Evolutionary conservation across 2,888 invertebrate species (phyloP).

Genomic region (Corbicula japonica): DNA sequence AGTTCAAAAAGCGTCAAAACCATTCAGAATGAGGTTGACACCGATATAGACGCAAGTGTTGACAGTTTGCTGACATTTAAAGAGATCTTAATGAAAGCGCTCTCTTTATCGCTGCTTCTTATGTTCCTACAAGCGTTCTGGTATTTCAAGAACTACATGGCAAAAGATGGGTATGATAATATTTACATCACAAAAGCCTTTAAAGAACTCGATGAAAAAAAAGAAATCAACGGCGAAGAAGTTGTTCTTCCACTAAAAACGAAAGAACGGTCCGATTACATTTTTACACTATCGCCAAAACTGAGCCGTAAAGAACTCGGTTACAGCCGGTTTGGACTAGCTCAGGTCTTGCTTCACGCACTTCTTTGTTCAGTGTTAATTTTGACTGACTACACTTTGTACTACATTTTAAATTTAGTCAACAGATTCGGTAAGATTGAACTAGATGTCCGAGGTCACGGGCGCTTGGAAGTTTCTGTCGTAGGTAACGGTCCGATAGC

Average conservation of each 20-base stretch:
- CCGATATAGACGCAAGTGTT: constrained; percentile 53
- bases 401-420: constrained; percentile 75
- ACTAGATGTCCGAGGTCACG: constrained; percentile 57
- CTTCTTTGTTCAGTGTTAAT: constrained; percentile 66
- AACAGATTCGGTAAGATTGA: constrained; percentile 68
- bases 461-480: constrained; percentile 43
- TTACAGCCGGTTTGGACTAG: constrained; percentile 67
- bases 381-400: constrained; percentile 76
- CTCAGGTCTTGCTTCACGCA: constrained; percentile 70
- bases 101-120: constrained; percentile 59
- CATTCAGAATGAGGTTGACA: constrained; percentile 56
- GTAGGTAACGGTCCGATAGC: constrained; percentile 63
- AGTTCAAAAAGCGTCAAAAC: constrained; percentile 46
- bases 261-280: constrained; percentile 72
- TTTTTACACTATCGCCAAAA: constrained; percentile 64
- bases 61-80: constrained; percentile 29
- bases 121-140: constrained; percentile 67
- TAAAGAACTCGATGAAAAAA: constrained; percentile 69
- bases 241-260: constrained; percentile 76
- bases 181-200: constrained; percentile 78
- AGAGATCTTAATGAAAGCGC: constrained; percentile 46
- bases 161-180: constrained; percentile 80
- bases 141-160: constrained; percentile 72
- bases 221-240: constrained; percentile 53
- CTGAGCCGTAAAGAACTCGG: constrained; percentile 68